A percentile compares a stretch with the other conserved stretches of the same genome.
Evolutionary conservation across 2,888 invertebrate species (phyloP).

Genomic region (Vanessa cardui): DNA sequence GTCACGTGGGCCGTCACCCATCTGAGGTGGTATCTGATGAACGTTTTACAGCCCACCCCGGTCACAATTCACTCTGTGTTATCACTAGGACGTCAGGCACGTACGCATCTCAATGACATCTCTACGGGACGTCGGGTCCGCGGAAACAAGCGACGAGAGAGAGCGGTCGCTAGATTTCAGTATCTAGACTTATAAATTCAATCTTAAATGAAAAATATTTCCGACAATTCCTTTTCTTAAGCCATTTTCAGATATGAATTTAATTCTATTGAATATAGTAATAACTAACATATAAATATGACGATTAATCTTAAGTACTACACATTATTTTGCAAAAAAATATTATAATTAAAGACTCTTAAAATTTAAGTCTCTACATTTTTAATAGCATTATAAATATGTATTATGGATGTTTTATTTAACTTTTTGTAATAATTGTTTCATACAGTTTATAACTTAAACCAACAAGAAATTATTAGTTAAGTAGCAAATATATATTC

Average conservation of each 20-base stretch:
- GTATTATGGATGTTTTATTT: too few species aligned
- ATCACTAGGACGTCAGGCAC: constrained; percentile 59
- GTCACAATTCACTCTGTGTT: constrained; percentile 59
- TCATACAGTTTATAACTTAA: constrained; percentile 31
- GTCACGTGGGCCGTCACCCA: constrained; percentile 52
- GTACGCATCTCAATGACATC: constrained; percentile 57
- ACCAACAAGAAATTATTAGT: constrained; percentile 47
- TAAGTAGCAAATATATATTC: constrained; percentile 55
- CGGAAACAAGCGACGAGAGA: constrained; percentile 41
- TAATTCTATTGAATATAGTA: too few species aligned
- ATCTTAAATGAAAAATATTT: too few species aligned
- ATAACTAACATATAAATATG: too few species aligned
- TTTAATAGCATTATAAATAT: too few species aligned
- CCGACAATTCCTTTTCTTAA: too few species aligned
- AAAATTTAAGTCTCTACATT: too few species aligned
- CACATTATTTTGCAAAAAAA: too few species aligned
- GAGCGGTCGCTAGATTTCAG: constrained; percentile 32
- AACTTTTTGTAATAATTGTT: background rate
- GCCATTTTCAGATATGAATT: too few species aligned
- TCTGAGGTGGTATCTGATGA: constrained; percentile 66
- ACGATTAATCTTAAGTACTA: too few species aligned
- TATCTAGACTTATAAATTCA: too few species aligned
- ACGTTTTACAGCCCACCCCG: constrained; percentile 62
- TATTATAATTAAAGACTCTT: too few species aligned
- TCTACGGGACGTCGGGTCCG: constrained; percentile 54